A percentile compares a stretch with the other conserved stretches of the same genome.
phyloP scores from a whole-genome alignment of 2,113 vertebrate genomes.

The Odocoileus virginianus region DNA sequence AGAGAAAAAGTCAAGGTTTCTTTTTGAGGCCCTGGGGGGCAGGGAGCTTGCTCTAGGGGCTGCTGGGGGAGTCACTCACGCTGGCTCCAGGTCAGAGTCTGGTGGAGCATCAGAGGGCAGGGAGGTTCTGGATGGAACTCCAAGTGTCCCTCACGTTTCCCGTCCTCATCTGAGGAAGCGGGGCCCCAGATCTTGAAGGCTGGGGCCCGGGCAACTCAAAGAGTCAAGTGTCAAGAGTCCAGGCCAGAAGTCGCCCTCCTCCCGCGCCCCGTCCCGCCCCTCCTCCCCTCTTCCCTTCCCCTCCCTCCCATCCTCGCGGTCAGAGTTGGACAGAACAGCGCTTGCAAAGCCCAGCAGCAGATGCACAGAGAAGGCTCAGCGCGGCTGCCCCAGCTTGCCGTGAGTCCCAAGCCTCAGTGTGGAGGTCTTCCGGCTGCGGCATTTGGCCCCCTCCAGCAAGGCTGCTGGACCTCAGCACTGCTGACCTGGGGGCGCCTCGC shows the following conservation, averaged over 20 bases:
- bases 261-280: accelerated
- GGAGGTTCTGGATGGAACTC: not conserved
- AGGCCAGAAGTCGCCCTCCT: not conserved
- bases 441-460: too few species aligned
- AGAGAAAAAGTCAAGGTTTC: not conserved
- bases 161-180: not conserved
- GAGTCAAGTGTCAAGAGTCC: not conserved
- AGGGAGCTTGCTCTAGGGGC: not conserved
- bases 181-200: not conserved
- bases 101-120: not conserved
- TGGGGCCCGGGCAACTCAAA: not conserved
- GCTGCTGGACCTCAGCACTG: not conserved
- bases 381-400: accelerated
- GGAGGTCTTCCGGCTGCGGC: not conserved
- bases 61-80: accelerated
- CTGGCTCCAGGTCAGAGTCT: not conserved
- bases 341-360: not conserved
- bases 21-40: not conserved
- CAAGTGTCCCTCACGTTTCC: not conserved
- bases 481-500: not conserved
- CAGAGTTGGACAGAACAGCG: accelerated
- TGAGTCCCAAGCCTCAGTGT: too few species aligned
- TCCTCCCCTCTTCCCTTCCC: too few species aligned
- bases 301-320: accelerated
- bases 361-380: accelerated